Percentiles rank a stretch among this genome's conserved stretches.
Evolutionary conservation across 2,797 vertebrate genomes (phyloP).

Genomic region (Halcyon chelicuti): DNA sequence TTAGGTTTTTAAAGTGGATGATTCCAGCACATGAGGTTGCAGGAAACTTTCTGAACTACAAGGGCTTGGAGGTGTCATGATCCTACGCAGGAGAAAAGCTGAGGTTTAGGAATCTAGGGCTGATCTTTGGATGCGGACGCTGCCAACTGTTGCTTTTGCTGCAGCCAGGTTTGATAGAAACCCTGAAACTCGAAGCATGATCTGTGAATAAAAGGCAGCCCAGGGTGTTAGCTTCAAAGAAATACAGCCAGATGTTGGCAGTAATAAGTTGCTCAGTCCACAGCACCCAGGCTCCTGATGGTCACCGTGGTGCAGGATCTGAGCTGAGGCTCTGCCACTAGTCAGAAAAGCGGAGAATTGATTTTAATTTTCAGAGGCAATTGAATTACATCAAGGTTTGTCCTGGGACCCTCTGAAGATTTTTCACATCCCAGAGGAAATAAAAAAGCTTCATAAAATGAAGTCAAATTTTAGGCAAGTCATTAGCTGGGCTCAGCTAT

Average conservation of each 20-base stretch:
- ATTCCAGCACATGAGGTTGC: background rate
- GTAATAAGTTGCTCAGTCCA: background rate
- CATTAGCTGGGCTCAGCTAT: background rate
- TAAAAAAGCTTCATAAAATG: background rate
- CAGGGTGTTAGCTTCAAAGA: background rate
- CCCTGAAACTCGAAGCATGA: background rate
- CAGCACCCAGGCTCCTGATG: background rate
- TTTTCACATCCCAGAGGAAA: background rate
- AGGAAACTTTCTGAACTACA: background rate
- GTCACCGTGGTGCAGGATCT: rapidly evolving
- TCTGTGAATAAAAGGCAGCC: background rate
- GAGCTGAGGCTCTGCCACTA: background rate
- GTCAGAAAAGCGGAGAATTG: background rate
- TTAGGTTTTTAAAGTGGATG: background rate
- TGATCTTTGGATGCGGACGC: background rate
- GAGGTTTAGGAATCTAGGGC: background rate
- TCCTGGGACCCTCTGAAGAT: background rate
- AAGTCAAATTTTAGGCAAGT: background rate
- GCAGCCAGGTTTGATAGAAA: background rate
- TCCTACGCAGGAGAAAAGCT: background rate
- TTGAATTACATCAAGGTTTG: background rate
- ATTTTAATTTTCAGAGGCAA: background rate
- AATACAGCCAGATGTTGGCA: background rate
- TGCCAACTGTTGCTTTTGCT: background rate
- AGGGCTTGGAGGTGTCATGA: background rate